Evolutionary conservation across 1,140 invertebrate species (phyloP), one percentile per base, ranked within the genome.

Genomic region (Archegozetes longisetosus): DNA sequence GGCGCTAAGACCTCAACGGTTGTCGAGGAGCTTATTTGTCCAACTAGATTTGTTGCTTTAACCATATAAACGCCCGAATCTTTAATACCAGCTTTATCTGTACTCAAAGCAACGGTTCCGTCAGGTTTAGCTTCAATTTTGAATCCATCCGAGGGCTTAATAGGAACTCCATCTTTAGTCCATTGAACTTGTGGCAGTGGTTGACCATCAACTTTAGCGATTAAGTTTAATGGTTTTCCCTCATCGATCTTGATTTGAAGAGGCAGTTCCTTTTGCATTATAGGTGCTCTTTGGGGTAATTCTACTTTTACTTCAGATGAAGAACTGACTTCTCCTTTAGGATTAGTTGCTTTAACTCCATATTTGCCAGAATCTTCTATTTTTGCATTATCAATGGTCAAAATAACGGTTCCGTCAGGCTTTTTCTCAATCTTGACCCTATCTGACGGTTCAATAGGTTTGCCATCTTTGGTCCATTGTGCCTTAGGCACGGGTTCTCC

Each of bases 41-140:
- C 58, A 32, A 23, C 57, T 6, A 47, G 14, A 69, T 91, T 92
- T 49, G 80, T 81, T n/a, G 89, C 91, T 40, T 85, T 79, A 53
- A 88, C 88, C 0, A 87, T 92, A 69, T 98, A 98, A 23, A 88
- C 78, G 17, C 92, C 93, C 1, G 81, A 79, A 73, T 98, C 93
- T 32, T 80, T 80, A 57, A 84, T 83, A 23, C 78, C 75, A 58
- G 85, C 86, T 66, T 93, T 84, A 64, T 83, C 78, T 23, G 98
- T 80, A 65, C 83, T 78, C 57, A 97, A 73, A 14, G 40, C 48
- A 2, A 14, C 25, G 4, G 3, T 61, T 14, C 49, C 61, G 20
- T 61, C 58, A 1, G 24, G n/a, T 49, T 14, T 9, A 12, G 27
- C n/a, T 14, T 54, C 1, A 14, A 26, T 25, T 52, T 61, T 67